phyloP scores from a whole-genome alignment of 2,113 vertebrate genomes.

The Cranoglanis bouderius region DNA sequence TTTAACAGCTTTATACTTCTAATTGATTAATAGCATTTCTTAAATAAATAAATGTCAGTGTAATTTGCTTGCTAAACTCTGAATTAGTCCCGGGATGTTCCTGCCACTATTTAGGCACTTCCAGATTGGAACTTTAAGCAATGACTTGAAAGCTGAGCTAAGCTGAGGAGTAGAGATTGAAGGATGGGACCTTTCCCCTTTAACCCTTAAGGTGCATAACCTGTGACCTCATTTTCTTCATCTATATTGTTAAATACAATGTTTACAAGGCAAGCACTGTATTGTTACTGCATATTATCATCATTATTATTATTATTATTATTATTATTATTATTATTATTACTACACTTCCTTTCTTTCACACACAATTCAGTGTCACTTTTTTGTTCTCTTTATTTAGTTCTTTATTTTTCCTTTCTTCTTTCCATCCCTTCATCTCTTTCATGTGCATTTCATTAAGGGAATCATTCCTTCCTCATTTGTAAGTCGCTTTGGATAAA shows the following conservation, averaged over 20 bases:
- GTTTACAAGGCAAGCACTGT: not conserved
- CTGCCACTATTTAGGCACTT: not conserved
- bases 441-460: not conserved
- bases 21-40: not conserved
- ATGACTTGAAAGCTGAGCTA: not conserved
- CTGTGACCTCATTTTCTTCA: not conserved
- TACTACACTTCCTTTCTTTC: not conserved
- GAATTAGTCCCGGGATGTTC: not conserved
- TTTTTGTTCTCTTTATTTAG: not conserved
- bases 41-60: not conserved
- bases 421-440: not conserved
- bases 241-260: too few relatives aligned
- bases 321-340: not conserved
- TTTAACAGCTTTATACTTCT: not conserved
- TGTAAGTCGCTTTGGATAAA: not conserved
- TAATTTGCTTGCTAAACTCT: not conserved
- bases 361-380: not conserved
- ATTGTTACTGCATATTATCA: not conserved
- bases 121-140: not conserved
- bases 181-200: not conserved
- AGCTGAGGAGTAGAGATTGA: not conserved
- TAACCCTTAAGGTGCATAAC: conserved; percentile 8
- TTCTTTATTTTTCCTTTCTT: not conserved
- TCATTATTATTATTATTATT: not conserved
- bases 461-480: too few relatives aligned